A percentile compares a stretch with the other conserved stretches of the same genome.
Evolutionary conservation across 2,888 invertebrate genomes (phyloP).

Genomic region (Drosophila setosimentum): DNA sequence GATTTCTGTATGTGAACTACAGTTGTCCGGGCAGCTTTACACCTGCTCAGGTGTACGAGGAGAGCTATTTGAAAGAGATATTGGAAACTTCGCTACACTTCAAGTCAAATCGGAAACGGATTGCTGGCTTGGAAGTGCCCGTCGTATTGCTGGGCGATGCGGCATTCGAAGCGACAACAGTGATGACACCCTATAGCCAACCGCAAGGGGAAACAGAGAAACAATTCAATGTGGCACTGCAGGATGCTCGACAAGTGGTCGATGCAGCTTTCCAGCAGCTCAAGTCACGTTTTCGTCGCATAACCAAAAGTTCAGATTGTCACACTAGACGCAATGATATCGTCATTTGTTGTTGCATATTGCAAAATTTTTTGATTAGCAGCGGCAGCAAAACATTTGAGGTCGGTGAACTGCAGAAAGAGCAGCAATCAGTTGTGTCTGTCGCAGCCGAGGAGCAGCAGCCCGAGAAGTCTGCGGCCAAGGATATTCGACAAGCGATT

Average conservation of each 20-base stretch:
- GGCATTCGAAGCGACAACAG: not conserved
- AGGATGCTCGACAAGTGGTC: not conserved
- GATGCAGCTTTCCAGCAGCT: not conserved
- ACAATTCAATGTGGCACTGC: not conserved
- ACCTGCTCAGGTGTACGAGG: not conserved
- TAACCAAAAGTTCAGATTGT: not conserved
- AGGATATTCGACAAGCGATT: slow-evolving; percentile 2
- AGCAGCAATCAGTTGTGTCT: not conserved
- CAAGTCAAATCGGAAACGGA: not conserved
- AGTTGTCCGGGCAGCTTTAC: not conserved
- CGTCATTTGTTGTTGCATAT: slow-evolving; percentile 5
- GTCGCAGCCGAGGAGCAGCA: not conserved
- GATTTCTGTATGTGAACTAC: slow-evolving; percentile 5
- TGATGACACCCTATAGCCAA: slow-evolving; percentile 6
- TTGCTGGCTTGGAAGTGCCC: not conserved
- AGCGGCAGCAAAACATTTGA: not conserved
- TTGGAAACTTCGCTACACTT: not conserved
- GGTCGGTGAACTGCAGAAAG: not conserved
- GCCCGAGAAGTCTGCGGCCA: not conserved
- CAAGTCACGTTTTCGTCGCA: slow-evolving; percentile 3
- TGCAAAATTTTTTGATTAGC: slow-evolving; percentile 14
- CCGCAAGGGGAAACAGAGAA: not conserved
- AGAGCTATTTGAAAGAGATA: not conserved
- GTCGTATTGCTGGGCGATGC: not conserved
- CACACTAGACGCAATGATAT: not conserved